Evolutionary conservation across 2,113 vertebrate genomes (phyloP).

Genomic region (Dicerorhinus sumatrensis): DNA sequence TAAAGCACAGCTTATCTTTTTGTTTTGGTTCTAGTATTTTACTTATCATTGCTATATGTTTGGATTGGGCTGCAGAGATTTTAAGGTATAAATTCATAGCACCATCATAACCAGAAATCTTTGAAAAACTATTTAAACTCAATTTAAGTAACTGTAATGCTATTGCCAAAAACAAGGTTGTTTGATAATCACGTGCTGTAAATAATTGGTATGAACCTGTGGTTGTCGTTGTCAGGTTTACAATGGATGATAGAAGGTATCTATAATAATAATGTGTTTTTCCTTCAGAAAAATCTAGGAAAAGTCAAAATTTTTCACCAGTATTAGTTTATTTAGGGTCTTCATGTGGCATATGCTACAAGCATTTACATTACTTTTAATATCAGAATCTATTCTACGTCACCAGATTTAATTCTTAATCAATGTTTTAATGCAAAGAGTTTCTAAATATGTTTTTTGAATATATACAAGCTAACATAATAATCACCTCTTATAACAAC

Average conservation of each 20-base stretch:
- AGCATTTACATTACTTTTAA: background rate
- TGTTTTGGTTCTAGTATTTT: background rate
- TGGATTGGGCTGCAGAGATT: background rate
- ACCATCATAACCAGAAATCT: background rate
- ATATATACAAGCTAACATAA: background rate
- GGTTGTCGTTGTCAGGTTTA: background rate
- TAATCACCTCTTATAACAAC: background rate
- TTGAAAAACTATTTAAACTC: constrained; percentile 6
- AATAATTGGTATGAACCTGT: background rate
- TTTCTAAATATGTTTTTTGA: background rate
- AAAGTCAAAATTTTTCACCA: background rate
- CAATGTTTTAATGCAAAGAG: background rate
- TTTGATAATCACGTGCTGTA: background rate
- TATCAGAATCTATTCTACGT: background rate
- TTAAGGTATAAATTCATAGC: background rate
- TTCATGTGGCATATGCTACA: background rate
- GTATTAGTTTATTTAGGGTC: background rate
- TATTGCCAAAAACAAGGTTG: background rate
- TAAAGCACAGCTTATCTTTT: background rate
- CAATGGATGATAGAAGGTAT: background rate
- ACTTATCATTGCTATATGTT: background rate
- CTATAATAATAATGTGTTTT: background rate
- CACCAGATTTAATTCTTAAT: background rate
- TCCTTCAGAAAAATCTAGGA: background rate
- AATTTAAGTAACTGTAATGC: background rate